Base-by-base conservation (phyloP, 2,113 vertebrate species). In the Chaetodon auriga region DNA sequence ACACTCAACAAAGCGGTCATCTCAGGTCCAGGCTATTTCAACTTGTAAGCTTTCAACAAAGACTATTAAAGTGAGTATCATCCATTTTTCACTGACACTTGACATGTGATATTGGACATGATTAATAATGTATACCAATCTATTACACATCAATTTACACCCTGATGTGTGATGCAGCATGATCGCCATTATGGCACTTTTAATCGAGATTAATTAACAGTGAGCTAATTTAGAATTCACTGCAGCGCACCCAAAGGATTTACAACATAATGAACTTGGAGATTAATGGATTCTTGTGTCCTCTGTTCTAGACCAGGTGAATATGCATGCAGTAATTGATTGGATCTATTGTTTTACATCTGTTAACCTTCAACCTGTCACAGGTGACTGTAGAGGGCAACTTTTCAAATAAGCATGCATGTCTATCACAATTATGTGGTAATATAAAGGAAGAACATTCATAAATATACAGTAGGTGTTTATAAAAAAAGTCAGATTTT, bases 141-240 rank as follows among this genome's bases (percentile, higher is more conserved):
- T 72, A 71, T 82, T 62, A 72, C 38, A 36, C 54, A 79, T 71
- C 23, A 23, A 68, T 86, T 86, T 66, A 70, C 58, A 68, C 23
- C 46, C 45, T 58, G 60, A 74, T 7, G 18, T 81, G 77, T 35
- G 2, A 66, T 35, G 61, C 73, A 85, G 35, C 46, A 41, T 68
- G 54, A 85, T 85, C 46, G 61, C 64, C 15, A 16, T 49, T 76
- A 75, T 10, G 5, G 62, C 69, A 78, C 75, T 75, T 86, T 80
- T 55, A 84, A 91, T 89, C 35, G 11, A 84, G 75, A 89, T 87
- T 79, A 89, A 90, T 90, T 90, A 84, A 78, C 48, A 57, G 25
- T 16, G 46, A 73, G 30, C 54, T 82, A 15, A 63, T 90, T 82
- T 64, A 43, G 38, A 82, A 92, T 89, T 89, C 80, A 55, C 16